Evolutionary conservation across 2,888 invertebrate species (phyloP), one percentile per base, ranked within the genome.

Genomic region (Chironomus tentans): DNA sequence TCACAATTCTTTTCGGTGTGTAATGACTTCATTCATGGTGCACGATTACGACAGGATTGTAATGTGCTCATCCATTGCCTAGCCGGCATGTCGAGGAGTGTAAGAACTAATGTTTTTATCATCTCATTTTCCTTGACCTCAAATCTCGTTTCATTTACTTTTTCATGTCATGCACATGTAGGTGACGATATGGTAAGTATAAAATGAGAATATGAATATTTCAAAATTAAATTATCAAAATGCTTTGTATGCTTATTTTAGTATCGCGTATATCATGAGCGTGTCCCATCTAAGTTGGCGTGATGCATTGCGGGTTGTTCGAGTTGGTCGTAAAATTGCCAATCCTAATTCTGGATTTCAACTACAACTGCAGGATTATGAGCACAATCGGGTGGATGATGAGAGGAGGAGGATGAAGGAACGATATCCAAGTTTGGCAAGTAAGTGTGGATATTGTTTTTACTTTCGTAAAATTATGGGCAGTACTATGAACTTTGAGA

Each of bases 301-400:
- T 80, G 97, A 97, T 81, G 92, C 96, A 1, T 85, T 97, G 78
- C 95, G 97, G 85, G 95, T 96, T 77, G 95, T 98, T 71, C 88
- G 96, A 78, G 94, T 94, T 0, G 95, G 96, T 56, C 88, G 97
- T 77, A 90, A 92, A 0, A 93, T 96, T 68, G 97, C 97, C 81
- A 97, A 97, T 87, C 98, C 98, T 24, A 98, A 98, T 86, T 89
- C 93, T 78, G 97, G 97, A 80, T 98, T 98, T 85, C 96, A 97
- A 83, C 90, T 92, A 79, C 98, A 98, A 83, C 87, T 98, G 79
- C 94, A 95, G 81, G 94, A 95, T 79, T 98, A 94, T 81, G 95
- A 96, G 84, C 88, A 89, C 76, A 90, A 88, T 79, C 90, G 91
- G 80, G 86, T 95, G 77, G 82, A 88, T 76, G 95, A 95, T 87